These are phyloP conservation scores for Cartodere bifasciata DNA, from an alignment of 2,888 invertebrate genomes.

Conservation along the genomic window DNA sequence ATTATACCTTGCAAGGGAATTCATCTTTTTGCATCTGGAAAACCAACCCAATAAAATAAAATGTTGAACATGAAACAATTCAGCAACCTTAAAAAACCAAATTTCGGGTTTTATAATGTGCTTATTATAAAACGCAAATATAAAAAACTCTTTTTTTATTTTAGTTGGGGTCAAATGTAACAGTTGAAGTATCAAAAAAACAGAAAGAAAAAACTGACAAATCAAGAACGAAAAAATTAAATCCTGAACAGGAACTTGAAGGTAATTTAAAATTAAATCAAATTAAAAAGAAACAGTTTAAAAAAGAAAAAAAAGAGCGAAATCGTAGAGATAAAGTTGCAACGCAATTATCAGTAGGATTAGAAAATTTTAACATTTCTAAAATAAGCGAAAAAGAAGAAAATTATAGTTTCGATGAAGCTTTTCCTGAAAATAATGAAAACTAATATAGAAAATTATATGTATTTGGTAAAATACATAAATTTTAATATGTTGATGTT, in stretches of 20 bases:
- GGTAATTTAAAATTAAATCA: conserved; percentile 54
- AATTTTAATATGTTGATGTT: no score
- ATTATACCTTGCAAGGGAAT: no score
- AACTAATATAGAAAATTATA: no score
- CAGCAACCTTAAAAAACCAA: no score
- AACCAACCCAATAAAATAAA: no score
- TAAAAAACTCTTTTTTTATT: no score
- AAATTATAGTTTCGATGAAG: conserved; percentile 49
- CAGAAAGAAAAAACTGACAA: conserved; percentile 19
- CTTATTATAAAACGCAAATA: no score
- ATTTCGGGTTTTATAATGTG: no score
- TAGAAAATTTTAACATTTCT: conserved; percentile 46
- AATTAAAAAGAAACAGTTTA: conserved; percentile 48
- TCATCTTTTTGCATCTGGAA: conserved; percentile 23
- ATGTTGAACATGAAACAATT: no score
- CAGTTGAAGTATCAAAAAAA: conserved; percentile 15
- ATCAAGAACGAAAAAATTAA: conserved; percentile 33
- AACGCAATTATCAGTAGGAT: conserved; percentile 46
- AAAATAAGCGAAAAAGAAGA: conserved; percentile 32
- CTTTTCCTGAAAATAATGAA: conserved; percentile 35
- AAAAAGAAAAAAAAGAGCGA: conserved; percentile 49
- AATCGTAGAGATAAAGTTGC: conserved; percentile 50
- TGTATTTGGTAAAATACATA: no score
- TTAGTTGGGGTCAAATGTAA: no score
- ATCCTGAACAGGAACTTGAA: conserved; percentile 56